A percentile compares a stretch with the other conserved stretches of the same genome.
phyloP scores from a whole-genome alignment of 1,140 invertebrate species.

The Zaprionus camerounensis region DNA sequence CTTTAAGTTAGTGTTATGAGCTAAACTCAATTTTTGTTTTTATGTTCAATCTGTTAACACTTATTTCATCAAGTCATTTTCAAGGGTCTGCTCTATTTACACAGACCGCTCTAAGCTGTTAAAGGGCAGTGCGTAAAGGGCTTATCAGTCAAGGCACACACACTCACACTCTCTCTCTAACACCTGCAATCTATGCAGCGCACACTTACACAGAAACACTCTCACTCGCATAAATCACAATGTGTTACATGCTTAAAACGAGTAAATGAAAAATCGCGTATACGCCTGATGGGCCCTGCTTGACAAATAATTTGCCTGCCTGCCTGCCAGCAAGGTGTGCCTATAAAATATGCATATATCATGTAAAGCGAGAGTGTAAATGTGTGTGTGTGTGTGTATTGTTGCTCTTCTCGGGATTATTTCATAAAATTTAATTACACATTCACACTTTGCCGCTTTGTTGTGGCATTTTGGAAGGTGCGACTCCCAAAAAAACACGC shows the following conservation, averaged over 20 bases:
- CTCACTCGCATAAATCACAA: slow-evolving; percentile 40
- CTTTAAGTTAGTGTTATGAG: background rate
- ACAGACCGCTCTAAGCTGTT: background rate
- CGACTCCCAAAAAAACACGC: slow-evolving; percentile 65
- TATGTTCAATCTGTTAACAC: slow-evolving; percentile 16
- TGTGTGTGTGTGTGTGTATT: background rate
- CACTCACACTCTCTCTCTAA: background rate
- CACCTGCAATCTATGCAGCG: background rate
- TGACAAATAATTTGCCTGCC: background rate
- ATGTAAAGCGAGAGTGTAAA: slow-evolving; percentile 31
- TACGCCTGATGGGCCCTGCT: slow-evolving; percentile 20
- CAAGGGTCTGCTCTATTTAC: background rate
- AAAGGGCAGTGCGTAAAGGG: slow-evolving; percentile 12
- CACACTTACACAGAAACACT: background rate
- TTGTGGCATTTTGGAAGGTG: slow-evolving; percentile 62
- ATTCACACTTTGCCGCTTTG: slow-evolving; percentile 71
- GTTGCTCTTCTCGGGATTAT: slow-evolving; percentile 45
- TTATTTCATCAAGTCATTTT: background rate
- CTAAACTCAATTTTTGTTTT: slow-evolving; percentile 1
- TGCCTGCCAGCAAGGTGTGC: slow-evolving; percentile 13
- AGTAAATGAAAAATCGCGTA: slow-evolving; percentile 34
- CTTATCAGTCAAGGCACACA: slow-evolving; percentile 23
- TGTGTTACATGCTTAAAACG: slow-evolving; percentile 8
- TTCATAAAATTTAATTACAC: slow-evolving; percentile 80
- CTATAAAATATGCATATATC: slow-evolving; percentile 31